Evolutionary conservation across 2,888 invertebrate genomes (phyloP).

Genomic region (Apamea sordens): DNA sequence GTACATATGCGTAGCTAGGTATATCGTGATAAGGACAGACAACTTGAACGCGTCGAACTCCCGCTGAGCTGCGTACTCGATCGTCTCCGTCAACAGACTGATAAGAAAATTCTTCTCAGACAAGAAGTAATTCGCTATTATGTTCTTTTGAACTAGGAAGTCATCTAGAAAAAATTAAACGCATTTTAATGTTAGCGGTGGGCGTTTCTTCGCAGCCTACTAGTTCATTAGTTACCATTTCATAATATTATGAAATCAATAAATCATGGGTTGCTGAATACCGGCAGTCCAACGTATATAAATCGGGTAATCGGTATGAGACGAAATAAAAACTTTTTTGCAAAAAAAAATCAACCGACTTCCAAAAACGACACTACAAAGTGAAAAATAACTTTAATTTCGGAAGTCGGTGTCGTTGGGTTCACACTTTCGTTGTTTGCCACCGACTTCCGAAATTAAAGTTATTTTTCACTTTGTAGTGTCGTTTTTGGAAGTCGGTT

Average conservation of each 20-base stretch:
- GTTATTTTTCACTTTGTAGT: no score
- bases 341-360: no score
- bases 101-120: slow-evolving; percentile 80
- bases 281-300: neutral
- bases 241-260: neutral
- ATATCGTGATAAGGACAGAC: slow-evolving; percentile 80
- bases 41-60: slow-evolving; percentile 79
- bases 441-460: no score
- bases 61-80: slow-evolving; percentile 82
- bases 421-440: no score
- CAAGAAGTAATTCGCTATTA: slow-evolving; percentile 76
- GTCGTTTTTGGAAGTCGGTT: no score
- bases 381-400: no score
- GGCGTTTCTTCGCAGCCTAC: neutral
- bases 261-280: neutral
- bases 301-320: neutral
- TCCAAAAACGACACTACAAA: no score
- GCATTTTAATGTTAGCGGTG: neutral
- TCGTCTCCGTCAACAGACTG: slow-evolving; percentile 75
- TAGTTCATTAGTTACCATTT: neutral
- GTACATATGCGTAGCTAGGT: slow-evolving; percentile 78
- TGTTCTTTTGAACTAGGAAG: slow-evolving; percentile 78
- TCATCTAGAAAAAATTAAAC: slow-evolving; percentile 58
- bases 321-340: no score
- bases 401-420: no score